Evolutionary conservation across 2,113 vertebrate genomes (phyloP), one percentile per base, ranked within the genome.

Genomic region (Solea solea): DNA sequence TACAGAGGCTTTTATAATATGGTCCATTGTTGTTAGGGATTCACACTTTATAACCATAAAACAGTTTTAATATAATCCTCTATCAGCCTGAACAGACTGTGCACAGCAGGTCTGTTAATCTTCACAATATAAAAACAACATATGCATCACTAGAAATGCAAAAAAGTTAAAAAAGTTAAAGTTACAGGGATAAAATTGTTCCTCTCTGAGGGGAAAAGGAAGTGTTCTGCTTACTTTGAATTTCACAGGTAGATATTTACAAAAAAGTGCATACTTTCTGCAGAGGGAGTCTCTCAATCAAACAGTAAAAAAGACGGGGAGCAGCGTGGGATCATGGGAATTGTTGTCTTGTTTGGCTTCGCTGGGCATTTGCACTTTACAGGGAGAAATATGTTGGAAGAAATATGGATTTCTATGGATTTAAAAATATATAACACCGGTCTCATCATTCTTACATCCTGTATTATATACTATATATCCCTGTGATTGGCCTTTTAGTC

Each of bases 211-310:
- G 3, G 16, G 56, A 50, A n/a, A 0, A 1, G 8, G 2, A 56
- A 11, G 42, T 71, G 46, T 14, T 21, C 5, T 57, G 0, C 0
- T 71, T 42, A 51, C 44, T 12, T 64, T 88, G 39, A 82, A 80
- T 8, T 69, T 90, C 4, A 13, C 76, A 55, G 76, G 82, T 88
- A 82, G 1, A 64, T 34, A 15, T 53, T 56, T 25, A 11, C 4
- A 0, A 51, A 12, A 2, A n/a, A 44, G 7, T 56, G 11, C 21
- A 21, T 21, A 21, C 21, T 21, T 21, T 21, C 21, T 21, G 21
- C 21, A 21, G 21, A n/a, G n/a, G n/a, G 5, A 34, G 28, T 34
- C 28, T 34, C 5, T 34, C 28, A 34, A 34, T 34, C 34, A 34
- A 34, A 34, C 3, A 34, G 34, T 4, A 34, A 3, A 34, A 34